Evolutionary conservation across 1,140 invertebrate species (phyloP).

Genomic region (Pseudomyrmex flavicornis): DNA sequence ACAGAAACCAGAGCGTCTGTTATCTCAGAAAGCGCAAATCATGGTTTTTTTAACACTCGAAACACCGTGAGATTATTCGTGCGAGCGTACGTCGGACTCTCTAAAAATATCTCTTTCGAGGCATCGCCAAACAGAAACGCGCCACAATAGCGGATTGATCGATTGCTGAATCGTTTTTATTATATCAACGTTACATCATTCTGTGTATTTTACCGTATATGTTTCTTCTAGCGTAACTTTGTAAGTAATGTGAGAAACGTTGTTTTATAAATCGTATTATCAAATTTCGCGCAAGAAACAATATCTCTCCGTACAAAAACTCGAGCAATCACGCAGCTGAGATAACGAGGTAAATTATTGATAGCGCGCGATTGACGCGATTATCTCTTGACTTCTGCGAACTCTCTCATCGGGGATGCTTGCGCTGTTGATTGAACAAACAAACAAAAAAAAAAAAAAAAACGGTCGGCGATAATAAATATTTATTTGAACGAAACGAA

Average conservation of each 20-base stretch:
- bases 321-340: no score
- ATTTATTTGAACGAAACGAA: slow-evolving; percentile 54
- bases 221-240: not conserved
- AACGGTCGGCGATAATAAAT: slow-evolving; percentile 30
- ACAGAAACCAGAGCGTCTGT: slow-evolving; percentile 33
- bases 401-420: not conserved
- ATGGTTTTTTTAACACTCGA: slow-evolving; percentile 53
- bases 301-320: not conserved
- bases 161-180: not conserved
- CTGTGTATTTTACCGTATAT: not conserved
- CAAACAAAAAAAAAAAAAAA: not conserved
- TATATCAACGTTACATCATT: not conserved
- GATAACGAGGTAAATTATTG: not conserved
- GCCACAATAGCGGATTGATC: slow-evolving; percentile 22
- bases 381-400: slow-evolving; percentile 55
- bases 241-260: no score
- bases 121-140: not conserved
- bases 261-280: not conserved
- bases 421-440: slow-evolving; percentile 3
- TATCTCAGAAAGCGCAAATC: slow-evolving; percentile 47
- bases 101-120: slow-evolving; percentile 14
- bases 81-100: not conserved
- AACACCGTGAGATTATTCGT: slow-evolving; percentile 27
- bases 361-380: not conserved
- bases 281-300: not conserved